A percentile compares a stretch with the other conserved stretches of the same genome.
phyloP scores from a whole-genome alignment of 2,113 vertebrate species.

The Redunca redunca region DNA sequence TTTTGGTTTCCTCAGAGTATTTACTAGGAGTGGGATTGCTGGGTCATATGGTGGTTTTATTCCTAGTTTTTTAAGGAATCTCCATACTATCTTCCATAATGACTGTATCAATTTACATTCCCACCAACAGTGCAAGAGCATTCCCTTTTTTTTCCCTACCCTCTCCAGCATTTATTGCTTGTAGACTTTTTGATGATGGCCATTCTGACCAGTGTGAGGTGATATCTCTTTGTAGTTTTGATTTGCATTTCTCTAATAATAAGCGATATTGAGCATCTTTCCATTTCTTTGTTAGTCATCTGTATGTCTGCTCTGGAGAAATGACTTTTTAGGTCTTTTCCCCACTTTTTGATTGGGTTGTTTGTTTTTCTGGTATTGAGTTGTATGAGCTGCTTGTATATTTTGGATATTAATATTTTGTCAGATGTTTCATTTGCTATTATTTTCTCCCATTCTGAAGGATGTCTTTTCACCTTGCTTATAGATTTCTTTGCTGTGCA shows the following conservation, averaged over 20 bases:
- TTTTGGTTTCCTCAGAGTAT: background rate
- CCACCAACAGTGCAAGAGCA: background rate
- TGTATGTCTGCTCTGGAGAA: background rate
- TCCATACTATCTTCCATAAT: background rate
- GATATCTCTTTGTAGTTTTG: background rate
- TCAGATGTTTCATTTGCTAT: background rate
- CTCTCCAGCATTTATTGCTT: background rate
- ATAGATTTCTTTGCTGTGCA: background rate
- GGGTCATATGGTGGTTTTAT: background rate
- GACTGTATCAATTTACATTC: background rate
- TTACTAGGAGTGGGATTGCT: background rate
- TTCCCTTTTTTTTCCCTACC: background rate
- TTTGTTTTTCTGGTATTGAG: background rate
- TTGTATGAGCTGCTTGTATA: background rate
- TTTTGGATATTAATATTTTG: background rate
- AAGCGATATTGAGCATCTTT: background rate
- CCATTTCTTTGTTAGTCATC: background rate
- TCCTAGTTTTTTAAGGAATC: background rate
- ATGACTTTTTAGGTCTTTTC: background rate
- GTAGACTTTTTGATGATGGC: background rate
- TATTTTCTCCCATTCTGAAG: background rate
- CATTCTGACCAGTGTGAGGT: background rate
- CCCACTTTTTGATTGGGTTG: background rate
- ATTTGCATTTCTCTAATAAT: background rate
- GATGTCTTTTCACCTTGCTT: background rate